A percentile compares a stretch with the other conserved stretches of the same genome.
phyloP scores from a whole-genome alignment of 2,113 vertebrate species.

The Dromaius novaehollandiae region DNA sequence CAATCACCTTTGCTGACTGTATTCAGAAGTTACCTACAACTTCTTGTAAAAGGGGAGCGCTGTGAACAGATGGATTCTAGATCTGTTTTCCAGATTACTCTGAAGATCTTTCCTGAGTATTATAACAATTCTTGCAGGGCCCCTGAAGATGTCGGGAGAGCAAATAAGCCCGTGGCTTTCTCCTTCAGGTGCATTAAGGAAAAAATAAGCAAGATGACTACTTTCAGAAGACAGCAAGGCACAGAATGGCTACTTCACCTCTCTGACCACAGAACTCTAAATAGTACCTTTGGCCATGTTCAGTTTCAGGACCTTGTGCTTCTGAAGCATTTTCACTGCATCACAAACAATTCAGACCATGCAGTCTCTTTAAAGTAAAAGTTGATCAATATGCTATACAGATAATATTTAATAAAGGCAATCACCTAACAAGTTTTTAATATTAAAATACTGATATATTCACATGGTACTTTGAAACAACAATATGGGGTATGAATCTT shows the following conservation, averaged over 20 bases:
- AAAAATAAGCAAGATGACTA: neutral
- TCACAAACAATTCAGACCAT: neutral
- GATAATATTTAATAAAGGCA: neutral
- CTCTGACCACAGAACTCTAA: neutral
- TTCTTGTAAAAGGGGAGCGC: neutral
- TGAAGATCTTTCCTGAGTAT: neutral
- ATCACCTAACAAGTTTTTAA: neutral
- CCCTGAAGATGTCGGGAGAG: neutral
- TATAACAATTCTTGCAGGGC: neutral
- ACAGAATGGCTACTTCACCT: neutral
- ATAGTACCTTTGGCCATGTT: neutral
- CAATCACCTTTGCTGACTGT: neutral
- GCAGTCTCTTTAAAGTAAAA: neutral
- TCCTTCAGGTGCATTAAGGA: neutral
- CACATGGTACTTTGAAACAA: neutral
- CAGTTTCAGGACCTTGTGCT: neutral
- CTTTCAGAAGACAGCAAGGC: neutral
- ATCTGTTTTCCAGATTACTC: neutral
- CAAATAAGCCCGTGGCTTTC: neutral
- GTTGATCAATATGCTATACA: neutral
- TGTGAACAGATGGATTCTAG: neutral
- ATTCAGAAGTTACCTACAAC: neutral
- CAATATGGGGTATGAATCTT: neutral
- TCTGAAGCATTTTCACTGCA: neutral
- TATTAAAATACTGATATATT: neutral